phyloP scores from a whole-genome alignment of 1,140 invertebrate genomes.

The Dendroctonus valens region DNA sequence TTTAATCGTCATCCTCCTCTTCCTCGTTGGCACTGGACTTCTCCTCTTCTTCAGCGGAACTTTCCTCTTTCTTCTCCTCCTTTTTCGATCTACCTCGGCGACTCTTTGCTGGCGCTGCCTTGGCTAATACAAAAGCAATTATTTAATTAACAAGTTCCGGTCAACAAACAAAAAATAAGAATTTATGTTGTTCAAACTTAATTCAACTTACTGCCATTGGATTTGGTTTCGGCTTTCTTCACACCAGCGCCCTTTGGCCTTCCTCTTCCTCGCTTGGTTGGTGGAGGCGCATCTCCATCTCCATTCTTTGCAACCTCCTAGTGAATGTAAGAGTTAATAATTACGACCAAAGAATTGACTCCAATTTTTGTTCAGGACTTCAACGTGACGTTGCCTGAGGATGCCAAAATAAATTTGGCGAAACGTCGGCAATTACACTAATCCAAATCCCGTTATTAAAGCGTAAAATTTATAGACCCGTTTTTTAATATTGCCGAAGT shows the following conservation, averaged over 20 bases:
- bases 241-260: slow-evolving; percentile 35
- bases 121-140: background rate
- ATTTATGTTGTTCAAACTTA: no score
- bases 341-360: no score
- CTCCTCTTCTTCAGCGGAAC: background rate
- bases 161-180: background rate
- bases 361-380: no score
- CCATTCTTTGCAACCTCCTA: slow-evolving; percentile 29
- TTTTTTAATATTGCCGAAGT: background rate
- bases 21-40: background rate
- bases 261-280: slow-evolving; percentile 38
- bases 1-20: background rate
- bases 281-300: slow-evolving; percentile 29
- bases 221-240: slow-evolving; percentile 29
- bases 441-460: no score
- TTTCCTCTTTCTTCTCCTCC: background rate
- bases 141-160: background rate
- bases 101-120: background rate
- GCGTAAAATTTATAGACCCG: no score
- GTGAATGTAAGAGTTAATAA: no score
- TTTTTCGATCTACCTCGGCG: background rate
- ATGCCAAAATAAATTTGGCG: no score
- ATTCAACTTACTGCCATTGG: slow-evolving; percentile 33
- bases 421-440: no score
- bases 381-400: no score